Percentiles rank a stretch among this genome's conserved stretches.
Conservation (phyloP, 2,113 vertebrate species). For the Brachyhypopomus occidentalis region DNA sequence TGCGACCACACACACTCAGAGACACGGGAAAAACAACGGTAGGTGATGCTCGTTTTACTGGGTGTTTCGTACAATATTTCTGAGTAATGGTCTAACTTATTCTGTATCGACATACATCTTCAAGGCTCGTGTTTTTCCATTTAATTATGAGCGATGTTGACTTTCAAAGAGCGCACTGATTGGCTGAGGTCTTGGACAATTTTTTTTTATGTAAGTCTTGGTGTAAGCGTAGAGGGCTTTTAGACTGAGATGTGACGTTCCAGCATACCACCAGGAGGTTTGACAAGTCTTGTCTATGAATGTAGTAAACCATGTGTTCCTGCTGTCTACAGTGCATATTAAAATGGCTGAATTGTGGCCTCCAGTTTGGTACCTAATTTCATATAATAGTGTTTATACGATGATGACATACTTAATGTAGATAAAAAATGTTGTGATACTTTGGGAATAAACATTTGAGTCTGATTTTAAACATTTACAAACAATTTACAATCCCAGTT, state of each 20-base stretch:
- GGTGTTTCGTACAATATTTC: neutral
- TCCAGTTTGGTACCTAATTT: neutral
- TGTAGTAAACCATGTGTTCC: neutral
- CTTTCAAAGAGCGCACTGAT: neutral
- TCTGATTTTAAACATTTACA: constrained; percentile 13
- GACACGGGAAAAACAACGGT: neutral
- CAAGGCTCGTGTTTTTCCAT: neutral
- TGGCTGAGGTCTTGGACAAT: neutral
- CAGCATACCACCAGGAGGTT: neutral
- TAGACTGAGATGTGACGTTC: neutral
- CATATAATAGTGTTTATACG: neutral
- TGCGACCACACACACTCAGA: neutral
- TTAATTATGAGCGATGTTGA: neutral
- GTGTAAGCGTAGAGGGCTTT: neutral
- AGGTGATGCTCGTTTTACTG: neutral
- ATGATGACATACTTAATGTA: neutral
- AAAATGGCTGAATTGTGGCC: neutral
- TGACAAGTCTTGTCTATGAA: neutral
- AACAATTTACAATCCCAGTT: neutral
- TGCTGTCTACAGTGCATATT: neutral
- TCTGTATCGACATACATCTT: neutral
- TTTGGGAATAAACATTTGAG: constrained; percentile 13
- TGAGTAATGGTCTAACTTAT: neutral
- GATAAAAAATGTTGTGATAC: neutral
- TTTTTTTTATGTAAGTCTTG: neutral